Base-by-base conservation (phyloP, 2,113 vertebrate genomes). In the Periophthalmodon schlosseri region DNA sequence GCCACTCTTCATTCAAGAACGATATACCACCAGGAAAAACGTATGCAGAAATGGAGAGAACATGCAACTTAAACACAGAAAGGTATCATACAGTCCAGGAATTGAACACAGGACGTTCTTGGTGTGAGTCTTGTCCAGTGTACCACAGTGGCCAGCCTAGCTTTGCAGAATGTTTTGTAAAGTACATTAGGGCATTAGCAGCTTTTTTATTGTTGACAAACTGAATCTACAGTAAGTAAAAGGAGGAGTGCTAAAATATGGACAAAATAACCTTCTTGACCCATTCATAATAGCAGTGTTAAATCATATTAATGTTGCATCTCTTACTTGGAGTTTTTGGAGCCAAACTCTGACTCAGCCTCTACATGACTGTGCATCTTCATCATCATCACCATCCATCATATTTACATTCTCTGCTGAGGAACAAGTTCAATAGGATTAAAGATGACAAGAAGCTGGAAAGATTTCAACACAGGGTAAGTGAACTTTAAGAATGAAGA, bases 281-380 rank as follows among this genome's bases (percentile, higher is more conserved):
- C 58, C 50, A 52, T 52, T 52, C 58, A 24, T 61, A 61, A 70
- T 76, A 77, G 81, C 83, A 84, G 66, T 75, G 84, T 83, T 84
- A 76, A 80, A 81, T 87, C 77, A 77, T 84, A 83, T 86, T 80
- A 75, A 83, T 83, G 69, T 72, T 86, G 83, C 67, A 73, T 67
- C 46, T 67, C n/a, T 56, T 56, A 56, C 20, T 56, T n/a, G 8
- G 52, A 56, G 8, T 56, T 21, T 21, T 14, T 24, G 65, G 46
- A 87, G 68, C 64, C 74, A 73, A 82, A 73, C 75, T 83, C 78
- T 88, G 89, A 85, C 73, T 88, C 85, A 88, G 85, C 80, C 74
- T 33, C 82, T 82, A 54, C 68, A 83, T 69, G 75, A 87, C 73
- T 72, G 18, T 65, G 72, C 76, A 66, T 82, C 83, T 83, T 70